These are phyloP conservation scores for Periparus ater DNA, from an alignment of 2,797 vertebrate genomes.

Conservation along the genomic window DNA sequence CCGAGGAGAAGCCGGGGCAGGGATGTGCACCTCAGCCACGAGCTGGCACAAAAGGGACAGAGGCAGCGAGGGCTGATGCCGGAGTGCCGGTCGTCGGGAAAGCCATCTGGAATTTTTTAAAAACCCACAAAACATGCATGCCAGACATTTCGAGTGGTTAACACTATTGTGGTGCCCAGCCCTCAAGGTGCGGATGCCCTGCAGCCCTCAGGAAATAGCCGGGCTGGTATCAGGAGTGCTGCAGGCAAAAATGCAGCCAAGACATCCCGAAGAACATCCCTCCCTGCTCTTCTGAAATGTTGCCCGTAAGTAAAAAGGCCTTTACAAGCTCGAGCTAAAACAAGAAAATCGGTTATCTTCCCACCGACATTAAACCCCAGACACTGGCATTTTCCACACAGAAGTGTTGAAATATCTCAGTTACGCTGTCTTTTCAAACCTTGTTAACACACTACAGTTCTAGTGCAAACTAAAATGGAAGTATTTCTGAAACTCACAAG, in stretches of 20 bases:
- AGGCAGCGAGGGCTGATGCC: not conserved
- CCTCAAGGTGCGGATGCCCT: not conserved
- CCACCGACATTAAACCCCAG: not conserved
- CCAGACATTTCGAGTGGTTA: fast-evolving
- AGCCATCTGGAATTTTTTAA: fast-evolving
- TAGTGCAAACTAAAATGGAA: not conserved
- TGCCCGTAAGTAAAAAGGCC: not conserved
- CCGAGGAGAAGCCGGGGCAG: not conserved
- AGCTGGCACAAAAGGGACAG: fast-evolving
- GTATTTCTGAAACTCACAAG: not conserved
- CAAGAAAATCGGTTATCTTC: fast-evolving
- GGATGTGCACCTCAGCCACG: not conserved
- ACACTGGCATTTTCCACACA: not conserved
- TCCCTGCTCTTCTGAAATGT: not conserved
- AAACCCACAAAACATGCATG: not conserved
- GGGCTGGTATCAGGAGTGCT: fast-evolving
- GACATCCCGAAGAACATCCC: not conserved
- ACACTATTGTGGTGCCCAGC: fast-evolving
- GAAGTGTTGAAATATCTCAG: not conserved
- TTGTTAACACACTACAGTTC: not conserved
- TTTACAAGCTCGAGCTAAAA: not conserved
- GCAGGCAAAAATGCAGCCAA: not conserved
- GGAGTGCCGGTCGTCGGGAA: not conserved
- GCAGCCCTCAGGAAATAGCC: not conserved
- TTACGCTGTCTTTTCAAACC: fast-evolving